phyloP scores from a whole-genome alignment of 2,113 vertebrate genomes.

The Elephas maximus region DNA sequence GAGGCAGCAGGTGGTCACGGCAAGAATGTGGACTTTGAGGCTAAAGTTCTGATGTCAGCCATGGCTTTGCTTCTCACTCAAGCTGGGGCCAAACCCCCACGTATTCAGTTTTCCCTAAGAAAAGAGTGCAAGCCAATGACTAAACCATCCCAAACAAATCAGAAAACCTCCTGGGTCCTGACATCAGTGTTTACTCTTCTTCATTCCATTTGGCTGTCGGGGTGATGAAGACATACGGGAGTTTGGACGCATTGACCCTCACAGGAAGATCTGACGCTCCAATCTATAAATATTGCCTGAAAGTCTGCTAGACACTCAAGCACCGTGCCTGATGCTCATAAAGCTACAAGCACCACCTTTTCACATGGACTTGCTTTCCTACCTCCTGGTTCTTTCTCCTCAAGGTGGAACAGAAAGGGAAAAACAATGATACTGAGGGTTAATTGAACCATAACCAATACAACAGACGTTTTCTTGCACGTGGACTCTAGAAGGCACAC shows the following conservation, averaged over 20 bases:
- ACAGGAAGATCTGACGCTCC: background rate
- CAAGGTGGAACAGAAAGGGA: background rate
- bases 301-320: background rate
- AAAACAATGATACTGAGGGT: background rate
- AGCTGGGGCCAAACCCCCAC: background rate
- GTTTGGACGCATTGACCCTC: background rate
- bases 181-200: rapidly evolving
- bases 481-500: background rate
- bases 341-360: background rate
- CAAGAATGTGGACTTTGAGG: background rate
- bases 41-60: background rate
- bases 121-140: background rate
- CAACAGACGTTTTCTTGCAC: too few relatives aligned
- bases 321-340: rapidly evolving
- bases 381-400: background rate
- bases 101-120: background rate
- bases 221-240: background rate
- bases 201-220: background rate
- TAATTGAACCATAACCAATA: too few relatives aligned
- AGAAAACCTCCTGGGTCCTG: too few relatives aligned
- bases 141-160: background rate
- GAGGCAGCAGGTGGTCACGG: background rate
- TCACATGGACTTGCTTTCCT: background rate
- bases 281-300: background rate
- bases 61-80: background rate